Evolutionary conservation across 2,797 vertebrate genomes (phyloP).

Genomic region (Anisognathus igniventris): DNA sequence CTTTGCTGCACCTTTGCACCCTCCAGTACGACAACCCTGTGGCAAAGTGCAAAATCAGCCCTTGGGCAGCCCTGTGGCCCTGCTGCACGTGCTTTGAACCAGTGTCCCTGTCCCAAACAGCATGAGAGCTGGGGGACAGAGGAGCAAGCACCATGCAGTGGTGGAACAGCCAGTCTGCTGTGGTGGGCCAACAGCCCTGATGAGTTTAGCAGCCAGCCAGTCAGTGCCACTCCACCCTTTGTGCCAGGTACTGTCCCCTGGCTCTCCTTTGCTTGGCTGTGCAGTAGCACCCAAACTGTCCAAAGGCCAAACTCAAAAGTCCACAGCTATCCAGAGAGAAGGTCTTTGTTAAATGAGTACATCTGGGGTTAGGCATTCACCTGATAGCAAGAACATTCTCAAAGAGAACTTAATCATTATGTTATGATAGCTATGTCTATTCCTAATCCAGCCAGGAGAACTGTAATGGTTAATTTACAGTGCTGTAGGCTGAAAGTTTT

Average conservation of each 20-base stretch:
- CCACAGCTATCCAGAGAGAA: not conserved
- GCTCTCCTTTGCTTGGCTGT: not conserved
- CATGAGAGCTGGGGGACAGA: not conserved
- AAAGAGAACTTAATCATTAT: not conserved
- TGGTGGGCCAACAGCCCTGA: not conserved
- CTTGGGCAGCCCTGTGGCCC: not conserved
- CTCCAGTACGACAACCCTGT: rapidly evolving
- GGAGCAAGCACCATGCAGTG: rapidly evolving
- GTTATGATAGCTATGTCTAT: not conserved
- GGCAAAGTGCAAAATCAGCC: not conserved
- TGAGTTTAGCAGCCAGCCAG: not conserved
- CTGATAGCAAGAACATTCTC: not conserved
- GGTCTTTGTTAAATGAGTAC: not conserved
- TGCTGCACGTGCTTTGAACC: not conserved
- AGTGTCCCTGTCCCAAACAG: not conserved
- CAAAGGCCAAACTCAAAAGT: not conserved
- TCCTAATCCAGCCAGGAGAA: not conserved
- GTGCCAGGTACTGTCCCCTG: not conserved
- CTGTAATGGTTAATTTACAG: not conserved
- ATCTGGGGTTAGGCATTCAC: not conserved
- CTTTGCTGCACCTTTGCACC: not conserved
- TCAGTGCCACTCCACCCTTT: not conserved
- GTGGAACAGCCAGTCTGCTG: not conserved
- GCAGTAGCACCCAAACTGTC: not conserved
- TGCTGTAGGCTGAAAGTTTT: not conserved